Evolutionary conservation across 2,888 invertebrate species (phyloP), one percentile per base, ranked within the genome.

Genomic region (Idaea dimidiata): DNA sequence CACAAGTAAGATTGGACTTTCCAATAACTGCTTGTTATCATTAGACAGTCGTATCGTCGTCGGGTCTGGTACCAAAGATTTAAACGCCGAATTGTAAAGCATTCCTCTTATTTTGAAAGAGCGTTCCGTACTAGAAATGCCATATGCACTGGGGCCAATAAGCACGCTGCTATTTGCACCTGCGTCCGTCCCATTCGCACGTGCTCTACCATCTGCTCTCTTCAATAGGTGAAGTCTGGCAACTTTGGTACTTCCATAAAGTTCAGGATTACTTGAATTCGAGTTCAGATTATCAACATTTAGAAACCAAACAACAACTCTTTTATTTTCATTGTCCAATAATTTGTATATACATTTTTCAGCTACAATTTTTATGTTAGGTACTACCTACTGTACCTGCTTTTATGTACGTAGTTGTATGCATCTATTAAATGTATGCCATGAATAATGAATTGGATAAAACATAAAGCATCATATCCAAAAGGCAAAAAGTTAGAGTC

Each of bases 151-250:
- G 71, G 71, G 73, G 79, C 81, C 81, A 81, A 82, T 81, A 75
- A 76, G 78, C 80, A 80, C 77, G 75, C 72, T 68, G 71, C 72
- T 70, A 74, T 77, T 81, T 76, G 82, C 91, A 91, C 89, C 91
- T 91, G 91, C 91, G 82, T 89, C 89, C 91, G 88, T 90, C 86
- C 82, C 78, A 77, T 84, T 80, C 88, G 89, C 91, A 84, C 91
- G 90, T 87, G 91, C 66, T 64, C 59, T 68, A 70, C 63, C 62
- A 69, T 73, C 70, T 65, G 62, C 67, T 66, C 53, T 61, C 63
- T 62, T 69, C 62, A 63, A 60, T 58, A 61, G 56, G 58, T 57
- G 62, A 63, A 57, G 57, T 66, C 59, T 65, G 14, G 18, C 16
- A 57, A 6, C 17, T 58, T 43, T 8, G 7, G 5, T 3, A 7